Percentiles rank a stretch among this genome's conserved stretches.
Conservation (phyloP, 2,113 vertebrate genomes). For the Nothobranchius kuhntae region DNA sequence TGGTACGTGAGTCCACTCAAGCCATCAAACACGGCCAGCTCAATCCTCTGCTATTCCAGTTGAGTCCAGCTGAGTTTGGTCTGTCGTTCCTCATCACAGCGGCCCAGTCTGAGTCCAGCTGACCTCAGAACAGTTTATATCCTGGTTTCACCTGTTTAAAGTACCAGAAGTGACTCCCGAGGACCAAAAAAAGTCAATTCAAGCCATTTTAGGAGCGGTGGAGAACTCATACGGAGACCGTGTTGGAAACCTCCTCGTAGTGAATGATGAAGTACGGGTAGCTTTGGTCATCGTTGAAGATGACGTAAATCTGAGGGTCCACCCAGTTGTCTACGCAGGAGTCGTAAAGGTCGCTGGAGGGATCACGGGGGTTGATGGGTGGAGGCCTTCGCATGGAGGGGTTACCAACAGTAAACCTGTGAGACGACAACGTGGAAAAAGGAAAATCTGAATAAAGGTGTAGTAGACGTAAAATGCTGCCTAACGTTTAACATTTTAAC, state of each 20-base stretch:
- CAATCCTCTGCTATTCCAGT: slow-evolving; percentile 51
- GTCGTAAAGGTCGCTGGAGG: slow-evolving; percentile 97
- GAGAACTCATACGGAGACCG: slow-evolving; percentile 85
- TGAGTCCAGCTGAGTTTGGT: slow-evolving; percentile 45
- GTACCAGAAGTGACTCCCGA: slow-evolving; percentile 17
- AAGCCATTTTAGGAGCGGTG: not conserved
- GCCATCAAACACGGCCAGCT: slow-evolving; percentile 33
- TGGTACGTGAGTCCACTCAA: slow-evolving; percentile 18
- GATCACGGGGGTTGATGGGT: slow-evolving; percentile 87
- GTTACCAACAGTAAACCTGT: slow-evolving; percentile 91
- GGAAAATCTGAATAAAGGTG: not conserved
- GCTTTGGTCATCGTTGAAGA: slow-evolving; percentile 99
- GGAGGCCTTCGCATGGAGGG: slow-evolving; percentile 96
- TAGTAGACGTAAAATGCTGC: not conserved
- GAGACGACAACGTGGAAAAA: slow-evolving; percentile 9
- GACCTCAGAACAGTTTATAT: slow-evolving; percentile 17
- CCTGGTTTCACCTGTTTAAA: slow-evolving; percentile 33
- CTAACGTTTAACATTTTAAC: too few species aligned
- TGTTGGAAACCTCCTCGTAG: slow-evolving; percentile 95
- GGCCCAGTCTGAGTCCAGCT: slow-evolving; percentile 34
- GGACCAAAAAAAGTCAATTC: not conserved
- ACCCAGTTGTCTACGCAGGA: slow-evolving; percentile 98
- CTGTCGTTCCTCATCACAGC: slow-evolving; percentile 4
- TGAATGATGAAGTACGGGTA: slow-evolving; percentile 99
- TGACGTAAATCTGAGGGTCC: slow-evolving; percentile 98